phyloP scores from a whole-genome alignment of 1,140 invertebrate genomes.

The Tenebrio molitor region DNA sequence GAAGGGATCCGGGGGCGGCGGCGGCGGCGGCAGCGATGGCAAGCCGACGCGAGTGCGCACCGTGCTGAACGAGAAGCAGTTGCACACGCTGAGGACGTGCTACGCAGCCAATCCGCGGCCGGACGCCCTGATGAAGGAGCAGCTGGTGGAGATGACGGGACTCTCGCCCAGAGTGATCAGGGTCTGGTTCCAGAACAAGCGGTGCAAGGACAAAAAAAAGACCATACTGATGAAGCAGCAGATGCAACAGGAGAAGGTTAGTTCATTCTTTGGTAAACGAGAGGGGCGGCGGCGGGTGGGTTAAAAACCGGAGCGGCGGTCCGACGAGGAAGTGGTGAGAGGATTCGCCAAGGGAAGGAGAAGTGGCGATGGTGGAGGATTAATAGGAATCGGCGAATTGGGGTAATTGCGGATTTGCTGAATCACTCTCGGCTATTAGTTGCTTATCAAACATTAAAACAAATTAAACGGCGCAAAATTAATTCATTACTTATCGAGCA shows the following conservation, averaged over 20 bases:
- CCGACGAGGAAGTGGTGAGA: neutral
- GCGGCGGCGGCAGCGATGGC: slow-evolving; percentile 81
- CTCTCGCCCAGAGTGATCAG: slow-evolving; percentile 95
- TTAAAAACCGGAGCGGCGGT: neutral
- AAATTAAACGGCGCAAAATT: too few relatives aligned
- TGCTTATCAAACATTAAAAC: too few relatives aligned
- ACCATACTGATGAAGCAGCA: slow-evolving; percentile 97
- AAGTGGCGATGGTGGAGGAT: too few relatives aligned
- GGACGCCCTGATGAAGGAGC: slow-evolving; percentile 99
- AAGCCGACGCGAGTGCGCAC: slow-evolving; percentile 98
- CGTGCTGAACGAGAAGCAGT: slow-evolving; percentile 98
- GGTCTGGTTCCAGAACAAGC: slow-evolving; percentile 99
- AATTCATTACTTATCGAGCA: too few relatives aligned
- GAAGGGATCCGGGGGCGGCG: slow-evolving; percentile 67
- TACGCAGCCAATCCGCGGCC: slow-evolving; percentile 98
- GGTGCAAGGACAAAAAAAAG: slow-evolving; percentile 99
- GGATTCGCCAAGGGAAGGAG: too few relatives aligned
- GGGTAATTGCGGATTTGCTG: too few relatives aligned
- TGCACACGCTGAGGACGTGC: slow-evolving; percentile 95
- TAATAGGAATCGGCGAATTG: too few relatives aligned
- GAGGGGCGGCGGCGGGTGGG: neutral
- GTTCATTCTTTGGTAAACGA: slow-evolving; percentile 51
- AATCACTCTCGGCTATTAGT: too few relatives aligned
- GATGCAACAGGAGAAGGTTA: slow-evolving; percentile 98
- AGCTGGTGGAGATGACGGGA: slow-evolving; percentile 98